Base-by-base conservation (phyloP, 2,888 invertebrate species). In the Branchipolynoe longqiensis region DNA sequence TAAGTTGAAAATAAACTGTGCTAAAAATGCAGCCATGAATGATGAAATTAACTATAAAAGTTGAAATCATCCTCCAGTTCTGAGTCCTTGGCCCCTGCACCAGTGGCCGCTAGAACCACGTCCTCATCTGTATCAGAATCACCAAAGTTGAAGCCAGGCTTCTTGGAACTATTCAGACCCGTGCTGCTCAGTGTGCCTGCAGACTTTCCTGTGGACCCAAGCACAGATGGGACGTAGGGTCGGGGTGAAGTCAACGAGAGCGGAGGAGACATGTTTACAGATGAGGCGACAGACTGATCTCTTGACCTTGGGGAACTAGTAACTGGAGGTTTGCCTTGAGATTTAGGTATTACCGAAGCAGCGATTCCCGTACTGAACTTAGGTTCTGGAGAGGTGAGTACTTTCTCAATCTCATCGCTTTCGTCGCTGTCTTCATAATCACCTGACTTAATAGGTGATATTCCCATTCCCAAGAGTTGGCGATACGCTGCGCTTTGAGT, bases 401-500 rank as follows among this genome's bases (percentile, higher is more conserved):
- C 64, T n/a, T 86, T 85, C 73, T 86, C 86, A 36, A 86, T 74
- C 14, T 86, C 86, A 62, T 86, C 59, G 38, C 31, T 36, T 22
- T 64, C 73, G 28, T 85, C 85, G 33, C 73, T 41, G 18, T 28
- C 36, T 31, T 25, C 48, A 8, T 48, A 31, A 12, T 38, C 38
- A 12, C 33, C 73, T 8, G 62, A 38, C 25, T 41, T 41, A 8
- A 48, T 25, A 18, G 86, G 41, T n/a, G 84, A 25, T 25, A 54
- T 41, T 3, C 85, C 83, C 40, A 41, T 84, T 14, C 84, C 86
- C 28, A 87, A 54, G 40, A 87, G 38, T 82, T 84, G 84, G 22
- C 74, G 64, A 73, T 87, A 87, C 12, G 87, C 87, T 25, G 87
- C 87, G n/a, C 86, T 84, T 56, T 87, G 86, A 82, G 82, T 59